Conservation (phyloP, 35 echinoderm and acorn worm genomes). For the Chiridota heheva region DNA sequence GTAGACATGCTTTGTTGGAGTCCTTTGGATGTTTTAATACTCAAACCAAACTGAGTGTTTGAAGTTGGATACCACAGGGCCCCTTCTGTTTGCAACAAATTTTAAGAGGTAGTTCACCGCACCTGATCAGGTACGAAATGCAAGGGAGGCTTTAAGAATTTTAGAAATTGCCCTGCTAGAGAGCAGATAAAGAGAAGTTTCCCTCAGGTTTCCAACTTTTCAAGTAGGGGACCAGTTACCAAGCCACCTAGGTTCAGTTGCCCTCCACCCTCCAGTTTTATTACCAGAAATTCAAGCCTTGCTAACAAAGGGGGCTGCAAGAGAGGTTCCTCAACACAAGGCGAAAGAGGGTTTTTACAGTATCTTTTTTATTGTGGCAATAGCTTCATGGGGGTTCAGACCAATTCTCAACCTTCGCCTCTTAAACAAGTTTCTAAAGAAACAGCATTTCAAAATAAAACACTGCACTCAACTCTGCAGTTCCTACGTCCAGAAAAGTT, state of each 20-base stretch:
- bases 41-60: not conserved
- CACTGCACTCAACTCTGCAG: not conserved
- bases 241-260: not conserved
- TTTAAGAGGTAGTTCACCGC: not conserved
- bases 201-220: not conserved
- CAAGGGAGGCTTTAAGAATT: not conserved
- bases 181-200: not conserved
- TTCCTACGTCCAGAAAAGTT: not conserved
- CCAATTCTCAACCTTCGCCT: slow-evolving; percentile 16
- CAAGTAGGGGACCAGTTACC: not conserved
- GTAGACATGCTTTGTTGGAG: not conserved
- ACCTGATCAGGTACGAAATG: not conserved
- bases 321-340: not conserved
- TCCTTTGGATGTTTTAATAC: not conserved
- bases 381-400: too few relatives aligned
- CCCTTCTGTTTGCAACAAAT: not conserved
- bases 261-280: not conserved
- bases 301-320: not conserved
- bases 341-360: not conserved
- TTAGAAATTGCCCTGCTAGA: not conserved
- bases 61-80: not conserved
- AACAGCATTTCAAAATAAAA: not conserved
- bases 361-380: not conserved
- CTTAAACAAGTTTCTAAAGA: not conserved
- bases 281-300: not conserved